Base-by-base conservation (phyloP, 2,797 vertebrate genomes). In the Dipus sagitta region DNA sequence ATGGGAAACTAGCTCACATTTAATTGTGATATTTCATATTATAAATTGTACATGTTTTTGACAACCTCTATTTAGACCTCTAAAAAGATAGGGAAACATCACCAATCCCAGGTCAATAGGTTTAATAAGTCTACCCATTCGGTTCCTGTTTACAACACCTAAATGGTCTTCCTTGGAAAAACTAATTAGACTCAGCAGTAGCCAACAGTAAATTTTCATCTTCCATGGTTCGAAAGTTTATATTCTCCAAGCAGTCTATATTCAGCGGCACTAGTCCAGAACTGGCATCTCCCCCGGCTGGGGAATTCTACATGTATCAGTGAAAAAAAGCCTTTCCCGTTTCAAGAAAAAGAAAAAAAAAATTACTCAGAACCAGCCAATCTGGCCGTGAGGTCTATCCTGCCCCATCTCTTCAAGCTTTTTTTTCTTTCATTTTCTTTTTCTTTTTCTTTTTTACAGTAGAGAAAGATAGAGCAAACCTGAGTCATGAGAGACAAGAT, bases 401-500 rank as follows among this genome's bases (percentile, higher is more conserved):
- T 77, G 90, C 92, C 78, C 88, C 90, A 79, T 94, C 70, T 96
- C 94, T 93, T 94, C 89, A 86, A 86, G 72, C 60, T 93, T 54
- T 47, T 70, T 84, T 54, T 6, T 54, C 52, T 54, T 54, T 54
- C 10, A 6, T 13, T 32, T 38, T 23, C 52, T 79, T 38, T 38
- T 60, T 65, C 21, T 26, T 80, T 78, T 86, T 60, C 76, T 65
- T 85, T 96, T 94, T 96, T 97, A 94, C 90, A 95, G 93, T 95
- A 90, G 96, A 97, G 93, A 86, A 96, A 96, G 90, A 95, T 1
- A 11, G 95, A 96, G 91, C 95, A 94, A 96, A 97, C 97, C 97
- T 97, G 97, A 98, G 97, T 96, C 97, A 97, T 90, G 95, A 95
- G 92, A 95, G 97, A 97, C 96, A 96, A 96, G 96, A 97, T 91